Conservation (phyloP, 2,888 invertebrate species). For the Drosophila trichaetosa region DNA sequence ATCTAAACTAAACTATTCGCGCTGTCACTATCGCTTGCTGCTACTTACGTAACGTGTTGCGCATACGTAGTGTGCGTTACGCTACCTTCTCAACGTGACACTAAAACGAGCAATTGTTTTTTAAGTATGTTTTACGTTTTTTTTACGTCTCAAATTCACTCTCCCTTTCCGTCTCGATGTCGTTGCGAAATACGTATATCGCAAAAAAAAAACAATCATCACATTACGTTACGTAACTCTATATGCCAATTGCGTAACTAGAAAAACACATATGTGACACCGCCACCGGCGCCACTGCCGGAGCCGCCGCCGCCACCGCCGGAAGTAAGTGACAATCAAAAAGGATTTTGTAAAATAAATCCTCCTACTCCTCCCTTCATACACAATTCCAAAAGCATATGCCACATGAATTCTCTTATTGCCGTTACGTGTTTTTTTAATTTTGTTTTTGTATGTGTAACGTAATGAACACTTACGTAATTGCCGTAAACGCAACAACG, state of each 20-base stretch:
- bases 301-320: slow-evolving; percentile 74
- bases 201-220: slow-evolving; percentile 22
- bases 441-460: slow-evolving; percentile 61
- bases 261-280: slow-evolving; percentile 76
- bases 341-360: slow-evolving; percentile 20
- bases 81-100: slow-evolving; percentile 42
- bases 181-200: slow-evolving; percentile 46
- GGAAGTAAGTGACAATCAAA: slow-evolving; percentile 69
- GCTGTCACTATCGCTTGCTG: slow-evolving; percentile 57
- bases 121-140: slow-evolving; percentile 38
- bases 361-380: slow-evolving; percentile 31
- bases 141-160: slow-evolving; percentile 28
- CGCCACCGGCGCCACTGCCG: slow-evolving; percentile 70
- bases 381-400: slow-evolving; percentile 27
- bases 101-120: slow-evolving; percentile 34
- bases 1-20: slow-evolving; percentile 34
- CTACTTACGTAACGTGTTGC: slow-evolving; percentile 50
- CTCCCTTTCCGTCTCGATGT: slow-evolving; percentile 51
- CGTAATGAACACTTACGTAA: slow-evolving; percentile 71
- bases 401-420: slow-evolving; percentile 44
- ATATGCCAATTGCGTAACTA: slow-evolving; percentile 61
- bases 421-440: slow-evolving; percentile 50
- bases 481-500: slow-evolving; percentile 57
- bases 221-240: slow-evolving; percentile 58
- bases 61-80: slow-evolving; percentile 53